phyloP scores from a whole-genome alignment of 2,113 vertebrate genomes.

The Ictalurus punctatus region DNA sequence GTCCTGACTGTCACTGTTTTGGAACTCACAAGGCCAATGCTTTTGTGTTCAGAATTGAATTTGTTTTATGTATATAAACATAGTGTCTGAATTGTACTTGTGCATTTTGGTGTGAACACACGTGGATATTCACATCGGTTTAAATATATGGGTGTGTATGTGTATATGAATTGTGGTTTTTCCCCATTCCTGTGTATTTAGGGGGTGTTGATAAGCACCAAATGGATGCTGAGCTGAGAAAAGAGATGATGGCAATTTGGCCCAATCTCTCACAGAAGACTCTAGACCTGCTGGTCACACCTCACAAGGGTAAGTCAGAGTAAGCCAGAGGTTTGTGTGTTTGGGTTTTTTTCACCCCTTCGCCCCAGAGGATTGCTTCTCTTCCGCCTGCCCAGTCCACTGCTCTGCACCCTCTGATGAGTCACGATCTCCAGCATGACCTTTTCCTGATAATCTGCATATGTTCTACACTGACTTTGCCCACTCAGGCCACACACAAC shows the following conservation, averaged over 20 bases:
- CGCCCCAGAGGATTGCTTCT: conserved; percentile 68
- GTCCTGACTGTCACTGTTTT: background rate
- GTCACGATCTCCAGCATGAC: conserved; percentile 51
- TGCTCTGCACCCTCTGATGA: conserved; percentile 73
- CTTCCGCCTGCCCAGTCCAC: conserved; percentile 63
- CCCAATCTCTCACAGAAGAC: conserved; percentile 94
- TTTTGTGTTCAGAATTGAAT: background rate
- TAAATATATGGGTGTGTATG: background rate
- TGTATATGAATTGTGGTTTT: conserved; percentile 39
- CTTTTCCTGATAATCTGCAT: background rate
- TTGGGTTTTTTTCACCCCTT: conserved; percentile 46
- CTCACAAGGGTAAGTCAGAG: conserved; percentile 92
- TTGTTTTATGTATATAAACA: background rate
- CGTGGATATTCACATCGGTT: background rate
- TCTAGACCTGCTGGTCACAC: conserved; percentile 91
- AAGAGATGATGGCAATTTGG: conserved; percentile 99
- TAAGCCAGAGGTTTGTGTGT: conserved; percentile 61
- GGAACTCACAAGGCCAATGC: background rate
- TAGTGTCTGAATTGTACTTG: background rate
- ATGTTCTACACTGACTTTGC: conserved; percentile 16
- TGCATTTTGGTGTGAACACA: background rate
- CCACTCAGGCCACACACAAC: background rate
- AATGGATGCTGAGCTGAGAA: conserved; percentile 91
- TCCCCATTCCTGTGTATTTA: conserved; percentile 56
- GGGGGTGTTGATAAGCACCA: conserved; percentile 93